Evolutionary conservation across 1,140 invertebrate species (phyloP).

Genomic region (Macrosteles quadrilineatus): DNA sequence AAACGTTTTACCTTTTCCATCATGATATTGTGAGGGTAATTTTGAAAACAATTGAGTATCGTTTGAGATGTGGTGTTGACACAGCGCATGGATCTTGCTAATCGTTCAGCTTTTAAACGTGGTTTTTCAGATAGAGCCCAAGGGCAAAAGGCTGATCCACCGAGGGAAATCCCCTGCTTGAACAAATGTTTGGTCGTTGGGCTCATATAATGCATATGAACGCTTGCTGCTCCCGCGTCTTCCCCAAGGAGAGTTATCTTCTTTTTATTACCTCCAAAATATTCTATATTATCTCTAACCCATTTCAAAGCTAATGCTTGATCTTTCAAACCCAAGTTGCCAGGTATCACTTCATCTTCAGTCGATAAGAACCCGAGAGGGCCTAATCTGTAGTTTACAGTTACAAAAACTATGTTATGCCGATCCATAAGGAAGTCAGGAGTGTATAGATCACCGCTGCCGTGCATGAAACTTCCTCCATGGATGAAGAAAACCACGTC

Average conservation of each 20-base stretch:
- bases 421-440: constrained; percentile 56
- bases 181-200: constrained; percentile 33
- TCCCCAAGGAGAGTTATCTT: constrained; percentile 32
- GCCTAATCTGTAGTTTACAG: constrained; percentile 64
- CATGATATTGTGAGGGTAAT: constrained; percentile 59
- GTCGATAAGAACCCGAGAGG: constrained; percentile 33
- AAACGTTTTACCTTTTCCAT: constrained; percentile 41
- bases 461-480: constrained; percentile 43
- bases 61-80: constrained; percentile 55
- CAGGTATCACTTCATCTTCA: constrained; percentile 37
- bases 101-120: constrained; percentile 62
- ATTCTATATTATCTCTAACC: constrained; percentile 36
- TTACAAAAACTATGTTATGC: constrained; percentile 59
- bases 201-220: constrained; percentile 35
- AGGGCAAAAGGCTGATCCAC: constrained; percentile 69
- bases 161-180: constrained; percentile 72
- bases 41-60: constrained; percentile 69
- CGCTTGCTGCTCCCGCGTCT: constrained; percentile 33
- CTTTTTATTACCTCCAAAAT: constrained; percentile 34
- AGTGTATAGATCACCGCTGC: constrained; percentile 46
- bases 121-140: constrained; percentile 71
- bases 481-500: constrained; percentile 35
- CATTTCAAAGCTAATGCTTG: constrained; percentile 35
- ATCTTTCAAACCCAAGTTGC: constrained; percentile 39
- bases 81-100: constrained; percentile 70